Base-by-base conservation (phyloP, 2,888 invertebrate genomes). In the Papilio demoleus region DNA sequence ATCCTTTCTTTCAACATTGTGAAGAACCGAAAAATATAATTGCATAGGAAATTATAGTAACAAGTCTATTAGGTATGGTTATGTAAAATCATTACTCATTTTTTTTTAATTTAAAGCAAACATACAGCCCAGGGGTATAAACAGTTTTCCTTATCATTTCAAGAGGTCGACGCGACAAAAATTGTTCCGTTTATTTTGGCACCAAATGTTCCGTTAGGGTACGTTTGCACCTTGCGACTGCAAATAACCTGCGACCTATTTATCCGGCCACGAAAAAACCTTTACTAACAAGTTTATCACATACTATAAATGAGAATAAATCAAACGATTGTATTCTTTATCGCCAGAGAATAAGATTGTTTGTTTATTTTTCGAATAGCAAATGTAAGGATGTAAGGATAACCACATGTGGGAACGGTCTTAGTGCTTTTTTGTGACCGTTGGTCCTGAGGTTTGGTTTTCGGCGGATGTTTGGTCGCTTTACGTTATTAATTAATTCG, bases 181-280 rank as follows among this genome's bases (percentile, higher is more conserved):
- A 80, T 80, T 79, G 80, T 79, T 81, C 77, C 80, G 88, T 90
- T 90, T 88, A 85, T 88, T 87, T 89, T 88, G 81, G 85, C 88
- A 83, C 80, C 84, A 78, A 79, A 79, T 64, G 83, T 86, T 82
- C 91, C 91, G 91, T 92, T 91, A 89, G 78, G 72, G 67, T 73
- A 76, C 76, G 78, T 79, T 80, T 87, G 88, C 92, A 92, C 92
- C 92, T 92, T 92, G 92, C 92, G 82, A 81, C 84, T 81, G 84
- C 86, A 89, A 89, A 89, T 90, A 92, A 92, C 92, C 91, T 92
- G 90, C 90, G 90, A 91, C 90, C 90, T 90, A 87, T 86, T 88
- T 88, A 88, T 88, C 87, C 87, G 84, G 86, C 77, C 72, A 70
- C 71, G 74, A 82, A 84, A 88, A 90, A 89, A 79, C 79, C 75